Conservation (phyloP, 2,797 vertebrate genomes). For the Trematomus bernacchii region DNA sequence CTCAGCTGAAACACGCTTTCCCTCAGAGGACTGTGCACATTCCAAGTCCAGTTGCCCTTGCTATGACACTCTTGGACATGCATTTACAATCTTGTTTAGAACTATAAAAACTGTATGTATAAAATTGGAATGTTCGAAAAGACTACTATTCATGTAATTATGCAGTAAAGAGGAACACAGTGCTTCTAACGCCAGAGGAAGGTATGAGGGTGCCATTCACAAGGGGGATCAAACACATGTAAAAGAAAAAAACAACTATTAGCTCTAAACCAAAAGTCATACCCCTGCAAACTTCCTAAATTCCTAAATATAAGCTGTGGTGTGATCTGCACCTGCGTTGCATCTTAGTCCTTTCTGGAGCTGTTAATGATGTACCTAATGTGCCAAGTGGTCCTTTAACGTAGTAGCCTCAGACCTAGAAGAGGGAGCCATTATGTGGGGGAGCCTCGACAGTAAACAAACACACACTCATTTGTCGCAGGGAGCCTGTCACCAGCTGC, state of each 20-base stretch:
- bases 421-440: slow-evolving; percentile 67
- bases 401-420: slow-evolving; percentile 53
- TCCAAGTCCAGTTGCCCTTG: background rate
- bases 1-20: slow-evolving; percentile 8
- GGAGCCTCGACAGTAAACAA: slow-evolving; percentile 73
- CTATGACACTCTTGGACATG: background rate
- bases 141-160: slow-evolving; percentile 3
- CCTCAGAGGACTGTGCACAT: slow-evolving; percentile 1
- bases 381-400: slow-evolving; percentile 63
- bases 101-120: no score
- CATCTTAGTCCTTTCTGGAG: slow-evolving; percentile 54
- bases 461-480: slow-evolving; percentile 74
- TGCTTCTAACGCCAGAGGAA: background rate
- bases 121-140: background rate
- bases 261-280: background rate
- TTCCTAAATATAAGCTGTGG: slow-evolving; percentile 47
- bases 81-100: background rate
- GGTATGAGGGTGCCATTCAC: background rate
- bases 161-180: background rate
- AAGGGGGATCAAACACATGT: background rate
- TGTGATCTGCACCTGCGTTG: slow-evolving; percentile 46
- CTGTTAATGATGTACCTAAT: slow-evolving; percentile 67
- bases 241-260: background rate
- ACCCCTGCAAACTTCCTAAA: background rate
- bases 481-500: slow-evolving; percentile 73